phyloP scores from a whole-genome alignment of 2,888 invertebrate species.

The Stenodema calcarata region DNA sequence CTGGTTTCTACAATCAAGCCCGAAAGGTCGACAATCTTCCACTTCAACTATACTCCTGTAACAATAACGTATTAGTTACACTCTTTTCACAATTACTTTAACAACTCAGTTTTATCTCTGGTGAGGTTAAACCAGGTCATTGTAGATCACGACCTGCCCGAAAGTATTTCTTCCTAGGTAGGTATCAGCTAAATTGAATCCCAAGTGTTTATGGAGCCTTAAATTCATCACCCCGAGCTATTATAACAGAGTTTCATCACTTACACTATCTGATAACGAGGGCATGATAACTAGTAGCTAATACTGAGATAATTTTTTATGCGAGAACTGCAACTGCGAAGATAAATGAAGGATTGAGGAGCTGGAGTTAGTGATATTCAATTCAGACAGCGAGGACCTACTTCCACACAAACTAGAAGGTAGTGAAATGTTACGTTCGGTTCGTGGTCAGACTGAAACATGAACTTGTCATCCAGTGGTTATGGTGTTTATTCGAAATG shows the following conservation, averaged over 20 bases:
- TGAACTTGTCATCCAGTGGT: neutral
- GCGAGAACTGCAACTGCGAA: neutral
- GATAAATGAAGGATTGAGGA: neutral
- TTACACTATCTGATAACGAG: neutral
- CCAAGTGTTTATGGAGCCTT: neutral
- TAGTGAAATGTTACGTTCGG: neutral
- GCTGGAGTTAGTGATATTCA: neutral
- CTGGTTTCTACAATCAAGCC: neutral
- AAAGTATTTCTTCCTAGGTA: neutral
- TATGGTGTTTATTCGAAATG: neutral
- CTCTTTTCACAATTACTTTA: neutral
- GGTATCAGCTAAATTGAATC: neutral
- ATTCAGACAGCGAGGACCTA: neutral
- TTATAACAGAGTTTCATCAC: neutral
- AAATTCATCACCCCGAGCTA: neutral
- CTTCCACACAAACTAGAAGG: neutral
- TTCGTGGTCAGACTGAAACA: neutral
- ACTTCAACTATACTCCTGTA: neutral
- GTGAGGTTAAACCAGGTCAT: neutral
- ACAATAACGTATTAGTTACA: neutral
- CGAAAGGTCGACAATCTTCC: slow-evolving; percentile 27
- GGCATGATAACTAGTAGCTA: neutral
- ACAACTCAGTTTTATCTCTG: neutral
- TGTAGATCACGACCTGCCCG: neutral
- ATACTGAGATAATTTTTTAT: no score